Evolutionary conservation across 2,797 vertebrate species (phyloP), one percentile per base, ranked within the genome.

Genomic region (Hyperoplus immaculatus): DNA sequence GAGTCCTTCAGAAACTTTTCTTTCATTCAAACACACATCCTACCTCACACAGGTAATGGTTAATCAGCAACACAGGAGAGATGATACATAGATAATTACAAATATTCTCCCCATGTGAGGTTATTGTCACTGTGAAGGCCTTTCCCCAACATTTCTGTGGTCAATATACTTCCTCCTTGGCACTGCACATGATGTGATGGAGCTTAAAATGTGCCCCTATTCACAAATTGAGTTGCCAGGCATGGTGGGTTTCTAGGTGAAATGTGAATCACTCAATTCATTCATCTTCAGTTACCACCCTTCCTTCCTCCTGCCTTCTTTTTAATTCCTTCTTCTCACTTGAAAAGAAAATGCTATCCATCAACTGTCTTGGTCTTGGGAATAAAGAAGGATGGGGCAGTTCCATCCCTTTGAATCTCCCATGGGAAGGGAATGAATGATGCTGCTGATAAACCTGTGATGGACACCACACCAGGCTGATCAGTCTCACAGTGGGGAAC

Each of bases 391-490:
- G 59, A 80, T 61, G 63, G 14, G 14, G 54, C 9, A 8, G 4
- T 16, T 42, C 51, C 18, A 36, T 65, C 47, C 3, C 59, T 60
- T 38, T 46, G 67, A 66, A 63, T 66, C 54, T 42, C 69, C 55
- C 15, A 4, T 21, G 51, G n/a, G 41, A 54, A 14, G 41, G 49
- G 46, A 66, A 39, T 63, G 65, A 73, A 64, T 76, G 83, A 86
- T 56, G 56, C 54, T 42, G 54, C 68, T 75, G 89, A 89, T 91
- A 83, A 90, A 73, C 72, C 56, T 61, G 76, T 86, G 80, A 78
- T 72, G 59, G 80, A 80, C 68, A 63, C 18, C 29, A 29, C 29
- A 29, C 29, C 57, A 65, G 64, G 41, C 49, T 56, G 12, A 43
- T 73, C 9, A 2, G 55, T 65, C n/a, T 15, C 57, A 71, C 67